Evolutionary conservation across 2,113 vertebrate species (phyloP), one percentile per base, ranked within the genome.

Genomic region (Hemiprocne comata): DNA sequence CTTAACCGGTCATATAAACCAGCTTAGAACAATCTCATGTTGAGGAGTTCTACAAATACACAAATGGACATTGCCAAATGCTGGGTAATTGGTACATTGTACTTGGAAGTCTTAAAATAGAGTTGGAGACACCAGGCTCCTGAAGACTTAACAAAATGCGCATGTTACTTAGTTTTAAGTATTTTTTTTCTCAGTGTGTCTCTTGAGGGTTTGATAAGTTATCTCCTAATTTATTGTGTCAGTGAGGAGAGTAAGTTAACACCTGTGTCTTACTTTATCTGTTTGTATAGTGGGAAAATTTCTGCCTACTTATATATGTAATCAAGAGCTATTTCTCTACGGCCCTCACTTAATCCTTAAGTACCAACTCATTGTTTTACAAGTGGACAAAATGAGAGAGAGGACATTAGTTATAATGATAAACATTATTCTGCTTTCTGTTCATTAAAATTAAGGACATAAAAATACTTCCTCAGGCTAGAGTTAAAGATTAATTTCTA

Each of bases 401-500:
- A 57, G 17, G 53, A 50, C 73, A 89, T 93, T 48, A 71, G 26
- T 86, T 83, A 60, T 5, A 93, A 70, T 1, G 7, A 48, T 90
- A 66, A 96, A 67, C 9, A 42, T 81, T 77, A 61, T 90, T 86
- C 80, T 81, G 33, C n/a, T 78, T 90, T 81, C 61, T 90, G 19
- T 80, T 93, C 72, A 85, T 88, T 93, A 61, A 84, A 93, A 87
- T 65, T 44, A 88, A 93, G 40, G 29, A 48, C 34, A 69, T 89
- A 86, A 92, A 91, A 95, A 50, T 66, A 61, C 5, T 89, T 92
- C 79, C 76, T 72, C 50, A 26, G 85, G 83, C 83, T 71, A 93
- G 58, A 83, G 85, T 74, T 92, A 58, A 34, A 86, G 72, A 90
- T 36, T 86, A 57, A 81, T 90, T 96, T 93, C 69, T 80, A 40